These are phyloP conservation scores for Vulpes lagopus DNA, from an alignment of 2,113 vertebrate genomes.

Conservation along the genomic window DNA sequence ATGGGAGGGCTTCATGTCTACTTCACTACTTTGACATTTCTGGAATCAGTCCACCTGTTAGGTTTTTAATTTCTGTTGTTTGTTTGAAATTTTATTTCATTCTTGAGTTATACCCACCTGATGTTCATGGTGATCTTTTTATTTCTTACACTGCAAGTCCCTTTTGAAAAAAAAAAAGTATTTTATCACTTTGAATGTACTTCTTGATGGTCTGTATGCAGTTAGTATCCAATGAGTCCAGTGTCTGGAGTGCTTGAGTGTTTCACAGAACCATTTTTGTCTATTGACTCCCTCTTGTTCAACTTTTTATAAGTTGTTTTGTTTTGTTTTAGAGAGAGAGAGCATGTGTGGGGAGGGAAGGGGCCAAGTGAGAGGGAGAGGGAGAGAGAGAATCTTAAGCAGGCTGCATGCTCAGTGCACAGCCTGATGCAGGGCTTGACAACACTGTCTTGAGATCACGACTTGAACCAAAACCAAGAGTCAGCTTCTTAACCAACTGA, in stretches of 20 bases:
- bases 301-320: neutral
- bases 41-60: neutral
- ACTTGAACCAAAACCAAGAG: neutral
- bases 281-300: neutral
- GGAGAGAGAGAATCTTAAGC: neutral
- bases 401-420: neutral
- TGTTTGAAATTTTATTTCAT: neutral
- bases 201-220: neutral
- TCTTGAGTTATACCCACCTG: slow-evolving; percentile 37
- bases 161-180: slow-evolving; percentile 18
- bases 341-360: neutral
- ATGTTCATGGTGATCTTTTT: slow-evolving; percentile 25
- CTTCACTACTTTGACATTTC: slow-evolving; percentile 6
- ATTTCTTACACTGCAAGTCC: neutral
- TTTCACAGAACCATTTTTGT: neutral
- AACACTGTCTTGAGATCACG: neutral
- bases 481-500: neutral
- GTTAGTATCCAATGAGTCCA: neutral
- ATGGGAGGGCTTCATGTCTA: neutral
- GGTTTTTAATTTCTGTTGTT: slow-evolving; percentile 54
- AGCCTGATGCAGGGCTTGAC: neutral
- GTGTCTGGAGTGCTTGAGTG: neutral
- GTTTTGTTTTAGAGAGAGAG: neutral
- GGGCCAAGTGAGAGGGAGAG: neutral
- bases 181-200: neutral